Evolutionary conservation across 1,140 invertebrate species (phyloP).

Genomic region (Maniola jurtina): DNA sequence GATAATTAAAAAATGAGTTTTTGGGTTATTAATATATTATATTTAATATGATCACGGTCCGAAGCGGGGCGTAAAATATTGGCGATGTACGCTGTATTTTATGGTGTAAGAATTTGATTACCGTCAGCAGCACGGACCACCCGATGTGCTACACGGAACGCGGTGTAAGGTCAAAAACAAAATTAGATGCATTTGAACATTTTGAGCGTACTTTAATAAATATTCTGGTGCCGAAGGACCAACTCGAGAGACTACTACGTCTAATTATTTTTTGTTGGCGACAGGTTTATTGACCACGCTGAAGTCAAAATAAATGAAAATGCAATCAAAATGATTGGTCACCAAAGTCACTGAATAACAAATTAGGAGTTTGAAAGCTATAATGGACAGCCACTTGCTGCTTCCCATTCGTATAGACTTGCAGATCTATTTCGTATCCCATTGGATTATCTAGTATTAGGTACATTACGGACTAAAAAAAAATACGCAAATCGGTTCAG

Average conservation of each 20-base stretch:
- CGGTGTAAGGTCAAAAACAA: conserved; percentile 38
- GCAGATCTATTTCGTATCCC: too few relatives aligned
- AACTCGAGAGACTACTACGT: conserved; percentile 18
- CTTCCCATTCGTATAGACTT: too few relatives aligned
- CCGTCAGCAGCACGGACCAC: conserved; percentile 47
- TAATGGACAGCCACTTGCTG: too few relatives aligned
- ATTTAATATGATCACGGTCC: not conserved
- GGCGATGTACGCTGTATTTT: not conserved
- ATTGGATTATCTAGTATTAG: too few relatives aligned
- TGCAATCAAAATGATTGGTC: too few relatives aligned
- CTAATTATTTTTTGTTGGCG: not conserved
- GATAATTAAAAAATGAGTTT: too few relatives aligned
- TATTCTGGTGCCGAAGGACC: conserved; percentile 38
- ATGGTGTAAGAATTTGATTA: conserved; percentile 36
- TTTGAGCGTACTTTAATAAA: conserved; percentile 42
- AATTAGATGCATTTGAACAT: conserved; percentile 39
- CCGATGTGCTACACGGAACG: conserved; percentile 43
- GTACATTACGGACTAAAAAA: too few relatives aligned
- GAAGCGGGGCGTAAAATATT: conserved; percentile 2
- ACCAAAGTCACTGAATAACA: too few relatives aligned
- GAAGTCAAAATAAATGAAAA: too few relatives aligned
- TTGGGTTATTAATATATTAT: too few relatives aligned
- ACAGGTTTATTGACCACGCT: not conserved
- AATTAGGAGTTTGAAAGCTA: too few relatives aligned
- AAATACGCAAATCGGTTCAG: too few relatives aligned